These are phyloP conservation scores for Trichogramma dendrolimi DNA, from an alignment of 2,888 invertebrate species.

Conservation along the genomic window DNA sequence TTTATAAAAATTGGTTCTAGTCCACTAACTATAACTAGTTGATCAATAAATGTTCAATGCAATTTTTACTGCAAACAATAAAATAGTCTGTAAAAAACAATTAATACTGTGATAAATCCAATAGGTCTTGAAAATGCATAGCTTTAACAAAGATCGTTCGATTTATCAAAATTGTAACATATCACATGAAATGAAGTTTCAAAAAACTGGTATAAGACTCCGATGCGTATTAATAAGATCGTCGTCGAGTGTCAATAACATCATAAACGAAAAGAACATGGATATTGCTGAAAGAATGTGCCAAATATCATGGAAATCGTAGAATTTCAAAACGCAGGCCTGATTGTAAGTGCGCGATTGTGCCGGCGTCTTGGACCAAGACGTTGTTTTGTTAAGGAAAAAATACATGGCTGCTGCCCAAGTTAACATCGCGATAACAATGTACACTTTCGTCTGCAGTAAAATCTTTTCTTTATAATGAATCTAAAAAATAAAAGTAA, in stretches of 20 bases:
- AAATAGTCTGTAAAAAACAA: no score
- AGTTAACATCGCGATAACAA: slow-evolving; percentile 60
- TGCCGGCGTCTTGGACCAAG: slow-evolving; percentile 71
- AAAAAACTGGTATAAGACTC: slow-evolving; percentile 73
- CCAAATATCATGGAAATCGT: slow-evolving; percentile 83
- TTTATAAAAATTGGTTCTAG: no score
- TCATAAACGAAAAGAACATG: slow-evolving; percentile 80
- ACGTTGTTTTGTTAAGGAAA: slow-evolving; percentile 68
- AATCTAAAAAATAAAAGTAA: slow-evolving; percentile 52
- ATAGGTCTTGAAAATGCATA: no score
- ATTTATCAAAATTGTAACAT: no score
- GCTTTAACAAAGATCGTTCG: no score
- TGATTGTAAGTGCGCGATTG: slow-evolving; percentile 70
- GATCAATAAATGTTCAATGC: no score
- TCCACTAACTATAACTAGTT: no score
- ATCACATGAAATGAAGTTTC: slow-evolving; percentile 32
- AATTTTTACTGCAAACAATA: no score
- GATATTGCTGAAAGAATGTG: slow-evolving; percentile 75
- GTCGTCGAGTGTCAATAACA: slow-evolving; percentile 75
- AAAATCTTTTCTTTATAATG: slow-evolving; percentile 64
- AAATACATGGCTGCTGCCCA: slow-evolving; percentile 70
- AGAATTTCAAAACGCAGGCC: slow-evolving; percentile 66
- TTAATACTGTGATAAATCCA: no score
- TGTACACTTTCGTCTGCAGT: slow-evolving; percentile 61
- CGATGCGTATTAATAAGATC: slow-evolving; percentile 65